Base-by-base conservation (phyloP, 2,797 vertebrate genomes). In the Chelidonichthys spinosus region DNA sequence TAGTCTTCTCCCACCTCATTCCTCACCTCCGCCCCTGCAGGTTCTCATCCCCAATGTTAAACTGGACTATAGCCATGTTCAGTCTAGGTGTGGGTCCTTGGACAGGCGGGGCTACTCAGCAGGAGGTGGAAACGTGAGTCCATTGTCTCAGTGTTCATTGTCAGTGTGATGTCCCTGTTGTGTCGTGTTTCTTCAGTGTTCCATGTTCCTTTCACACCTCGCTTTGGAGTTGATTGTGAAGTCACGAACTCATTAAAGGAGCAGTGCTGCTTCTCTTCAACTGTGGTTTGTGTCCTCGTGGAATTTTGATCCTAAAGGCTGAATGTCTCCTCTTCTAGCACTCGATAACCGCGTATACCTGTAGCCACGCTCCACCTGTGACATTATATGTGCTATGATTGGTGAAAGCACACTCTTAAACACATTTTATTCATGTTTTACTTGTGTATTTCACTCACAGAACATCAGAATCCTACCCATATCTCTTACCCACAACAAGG, bases 51-150 rank as follows among this genome's bases (percentile, higher is more conserved):
- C 94, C 87, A 93, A 79, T 87, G 91, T 94, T 92, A 94, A 92
- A 82, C 86, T 93, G 93, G 91, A 94, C 93, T 94, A 92, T 94
- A 94, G 93, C 92, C 94, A 92, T 90, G 87, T 94, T 92, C 92
- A 93, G 88, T 90, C 93, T 92, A 94, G 93, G 92, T 94, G 92
- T 91, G 93, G 93, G 84, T 95, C 94, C 90, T 89, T 94, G 92
- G 93, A 94, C 89, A 93, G 91, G 91, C 87, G 87, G 84, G 92
- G 91, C 84, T 83, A 93, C 90, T 84, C 90, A 49, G 91, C 93
- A 79, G 77, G 92, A 92, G 90, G 91, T 87, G 92, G 92, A 94
- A 91, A 93, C 73, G 93, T 94, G 93, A 94, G 94, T 94, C 83
- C 87, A 90, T 82, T 62, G 76, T 91, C 73, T 79, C 68, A 43